Base-by-base conservation (phyloP, 2,888 invertebrate genomes). In the Pseudeuparius sepicola region DNA sequence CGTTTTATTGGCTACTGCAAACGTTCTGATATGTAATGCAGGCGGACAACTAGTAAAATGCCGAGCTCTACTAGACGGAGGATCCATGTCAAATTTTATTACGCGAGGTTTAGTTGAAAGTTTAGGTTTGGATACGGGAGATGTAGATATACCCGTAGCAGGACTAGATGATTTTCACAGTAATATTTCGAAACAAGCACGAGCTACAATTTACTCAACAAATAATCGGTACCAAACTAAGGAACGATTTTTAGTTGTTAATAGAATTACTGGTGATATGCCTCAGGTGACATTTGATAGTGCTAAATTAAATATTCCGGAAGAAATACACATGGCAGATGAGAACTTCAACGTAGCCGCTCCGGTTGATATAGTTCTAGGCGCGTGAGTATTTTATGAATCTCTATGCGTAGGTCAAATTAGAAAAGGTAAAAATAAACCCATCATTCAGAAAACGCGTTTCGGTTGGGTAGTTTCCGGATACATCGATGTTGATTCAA, bases 401-500 rank as follows among this genome's bases (percentile, higher is more conserved):
- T 12, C 40, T 5, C 14, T 43, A 14, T 16, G 20, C 14, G 14
- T 14, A 5, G 35, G 31, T 3, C 39, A 40, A 34, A 37, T 38
- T 9, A 10, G 14, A 10, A 13, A 36, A 13, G 41, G 39, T 2
- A 11, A 18, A n/a, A 25, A 39, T 16, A 10, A 15, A 14, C 40
- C 43, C 1, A 14, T 41, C n/a, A 29, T 37, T 6, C 39, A 41
- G 34, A 37, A 41, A 18, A 34, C 43, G 1, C 33, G 33, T 29
- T 27, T 41, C 6, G 37, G 39, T 9, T 39, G 40, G 42, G 15
- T 42, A 13, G 15, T 36, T 15, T 27, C 39, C 7, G 42, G 41
- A 1, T 29, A 30, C 9, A 17, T 41, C 1, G n/a, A 11, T 12
- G 14, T 24, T 7, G 18, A 28, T 9, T 10, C 7, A 11, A 4